A percentile compares a stretch with the other conserved stretches of the same genome.
These are phyloP conservation scores for Pterobdella sp. DNA, from an alignment of 2,888 invertebrate genomes.

Conservation along the genomic window DNA sequence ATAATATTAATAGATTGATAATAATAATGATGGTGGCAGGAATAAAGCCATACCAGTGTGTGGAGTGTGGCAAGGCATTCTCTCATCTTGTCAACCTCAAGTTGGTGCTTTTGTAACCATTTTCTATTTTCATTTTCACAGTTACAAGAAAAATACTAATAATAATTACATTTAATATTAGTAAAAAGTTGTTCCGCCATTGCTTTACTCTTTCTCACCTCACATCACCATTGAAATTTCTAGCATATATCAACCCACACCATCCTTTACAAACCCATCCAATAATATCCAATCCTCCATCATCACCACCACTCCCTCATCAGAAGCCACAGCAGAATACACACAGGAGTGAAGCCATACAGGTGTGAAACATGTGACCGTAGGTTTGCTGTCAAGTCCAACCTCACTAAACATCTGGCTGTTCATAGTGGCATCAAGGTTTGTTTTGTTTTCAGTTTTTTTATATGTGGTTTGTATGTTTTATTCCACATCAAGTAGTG, in stretches of 20 bases:
- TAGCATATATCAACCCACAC: too few relatives aligned
- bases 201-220: too few relatives aligned
- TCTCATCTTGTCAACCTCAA: conserved; percentile 28
- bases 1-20: too few relatives aligned
- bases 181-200: too few relatives aligned
- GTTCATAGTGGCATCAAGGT: conserved; percentile 27
- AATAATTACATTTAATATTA: too few relatives aligned
- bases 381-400: conserved; percentile 26
- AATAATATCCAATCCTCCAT: not conserved
- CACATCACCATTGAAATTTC: too few relatives aligned
- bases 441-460: too few relatives aligned
- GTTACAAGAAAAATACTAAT: too few relatives aligned
- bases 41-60: conserved; percentile 27
- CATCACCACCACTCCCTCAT: not conserved
- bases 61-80: conserved; percentile 24
- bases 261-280: not conserved
- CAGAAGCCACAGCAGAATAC: conserved; percentile 19
- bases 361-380: conserved; percentile 21
- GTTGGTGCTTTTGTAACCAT: not conserved
- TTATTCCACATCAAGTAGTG: too few relatives aligned
- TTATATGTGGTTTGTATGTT: too few relatives aligned
- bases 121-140: not conserved
- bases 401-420: conserved; percentile 26
- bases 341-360: conserved; percentile 25
- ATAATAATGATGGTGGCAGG: too few relatives aligned